Evolutionary conservation across 2,888 invertebrate genomes (phyloP), one percentile per base, ranked within the genome.

Genomic region (Drosophila longiperda): DNA sequence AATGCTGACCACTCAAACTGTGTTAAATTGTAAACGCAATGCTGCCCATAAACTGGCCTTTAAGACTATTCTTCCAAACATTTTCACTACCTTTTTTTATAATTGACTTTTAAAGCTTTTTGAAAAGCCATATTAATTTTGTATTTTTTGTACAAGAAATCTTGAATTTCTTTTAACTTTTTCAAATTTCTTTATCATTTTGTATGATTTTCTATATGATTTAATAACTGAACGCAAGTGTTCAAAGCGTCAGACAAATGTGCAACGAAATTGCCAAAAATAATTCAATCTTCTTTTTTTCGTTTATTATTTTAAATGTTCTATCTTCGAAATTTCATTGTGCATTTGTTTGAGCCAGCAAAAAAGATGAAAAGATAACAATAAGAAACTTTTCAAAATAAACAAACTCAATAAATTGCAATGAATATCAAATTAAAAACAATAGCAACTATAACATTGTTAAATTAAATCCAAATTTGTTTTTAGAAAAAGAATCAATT

Each of bases 101-200:
- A 38, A 62, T 59, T 87, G 86, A 87, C 86, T 74, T 89, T 86
- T 89, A 74, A 87, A 89, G 86, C 86, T 87, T 87, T 87, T 89
- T 62, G 87, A 89, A 87, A 86, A 86, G 86, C 89, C 76, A 77
- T 84, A 80, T 89, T 89, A 78, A 79, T 69, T 80, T 66, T 79
- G 40, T 73, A 72, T 62, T 48, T 67, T 68, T 67, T 68, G 34
- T 63, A 58, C 33, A 55, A 65, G 65, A 42, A 68, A 58, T 49
- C 26, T 63, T 70, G 65, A 42, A 63, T 60, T 54, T 58, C 49
- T 58, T 64, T 78, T 53, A 42, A 62, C 64, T 82, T 50, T 53
- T 66, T 52, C 23, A 26, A 45, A n/a, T 45, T 54, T 40, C 20
- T 17, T 48, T 23, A 54, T 34, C 26, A 60, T 65, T 58, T 26